Evolutionary conservation across 2,113 vertebrate genomes (phyloP).

Genomic region (Cyprinodon brontotheroides): DNA sequence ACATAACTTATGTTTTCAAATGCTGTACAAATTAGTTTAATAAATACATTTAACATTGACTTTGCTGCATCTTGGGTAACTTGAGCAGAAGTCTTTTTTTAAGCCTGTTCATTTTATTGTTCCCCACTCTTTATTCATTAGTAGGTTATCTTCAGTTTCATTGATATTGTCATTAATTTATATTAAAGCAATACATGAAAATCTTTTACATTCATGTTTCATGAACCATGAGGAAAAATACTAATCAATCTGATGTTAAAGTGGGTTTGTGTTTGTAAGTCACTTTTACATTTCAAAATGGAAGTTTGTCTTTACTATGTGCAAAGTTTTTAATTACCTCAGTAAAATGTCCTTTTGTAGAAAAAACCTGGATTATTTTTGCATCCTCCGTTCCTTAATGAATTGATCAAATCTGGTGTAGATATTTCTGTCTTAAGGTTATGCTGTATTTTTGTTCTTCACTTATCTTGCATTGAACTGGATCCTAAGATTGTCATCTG

Average conservation of each 20-base stretch:
- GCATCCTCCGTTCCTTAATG: neutral
- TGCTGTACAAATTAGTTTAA: too few species aligned
- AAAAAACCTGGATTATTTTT: neutral
- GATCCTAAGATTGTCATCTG: slow-evolving; percentile 1
- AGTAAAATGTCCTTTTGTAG: neutral
- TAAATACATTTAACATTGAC: too few species aligned
- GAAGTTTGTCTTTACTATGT: neutral
- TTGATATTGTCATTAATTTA: too few species aligned
- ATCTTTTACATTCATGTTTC: too few species aligned
- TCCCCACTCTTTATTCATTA: neutral
- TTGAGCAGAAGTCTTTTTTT: neutral
- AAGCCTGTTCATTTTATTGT: neutral
- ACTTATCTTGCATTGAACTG: slow-evolving; percentile 8
- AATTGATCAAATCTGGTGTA: neutral
- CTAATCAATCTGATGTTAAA: too few species aligned
- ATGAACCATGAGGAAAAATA: too few species aligned
- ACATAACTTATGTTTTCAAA: too few species aligned
- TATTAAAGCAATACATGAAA: too few species aligned
- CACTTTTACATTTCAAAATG: neutral
- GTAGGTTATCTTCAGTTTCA: neutral
- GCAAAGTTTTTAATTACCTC: neutral
- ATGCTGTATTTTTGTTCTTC: neutral
- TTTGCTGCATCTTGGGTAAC: neutral
- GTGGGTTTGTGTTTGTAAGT: too few species aligned
- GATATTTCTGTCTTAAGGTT: neutral